Evolutionary conservation across 2,797 vertebrate genomes (phyloP), one percentile per base, ranked within the genome.

Genomic region (Enteromius argenteus): DNA sequence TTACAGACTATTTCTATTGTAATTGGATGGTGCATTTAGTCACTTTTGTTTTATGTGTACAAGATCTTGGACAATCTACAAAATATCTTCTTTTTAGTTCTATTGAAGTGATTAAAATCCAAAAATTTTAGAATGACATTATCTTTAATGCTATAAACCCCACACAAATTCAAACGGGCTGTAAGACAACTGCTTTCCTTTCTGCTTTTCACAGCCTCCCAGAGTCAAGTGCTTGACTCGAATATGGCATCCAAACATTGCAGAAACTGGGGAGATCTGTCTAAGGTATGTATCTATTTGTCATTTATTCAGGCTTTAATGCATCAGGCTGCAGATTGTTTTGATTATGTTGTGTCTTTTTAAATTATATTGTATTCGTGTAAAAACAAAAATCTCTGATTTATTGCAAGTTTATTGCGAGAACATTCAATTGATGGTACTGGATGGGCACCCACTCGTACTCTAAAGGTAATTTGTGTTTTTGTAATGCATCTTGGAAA

Each of bases 201-300:
- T 81, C 51, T 62, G 10, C 23, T 64, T 62, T 71, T 81, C 80
- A n/a, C 92, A 99, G 98, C 98, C 98, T 95, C 98, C 98, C 81
- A 99, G 97, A 94, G 98, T 99, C 87, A 97, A 96, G 91, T 99
- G 98, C 93, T 94, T 97, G 94, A 99, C 98, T 78, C 96, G 96
- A 96, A 97, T 99, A 95, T 99, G 98, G 98, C 98, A 99, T 90
- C 98, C 98, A 0, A 99, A 99, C 93, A 99, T 99, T 89, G 97
- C 98, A 9, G 98, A 99, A 92, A 98, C 96, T 0, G 98, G 98
- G 60, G 98, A 99, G 88, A 99, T 99, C 91, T 99, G 98, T 92
- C 94, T 99, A 86, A 99, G 98, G 98, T 99, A 95, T 91, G 5
- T 21, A 10, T 46, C 9, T 71, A 5, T n/a, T 30, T 15, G 15